Conservation (phyloP, 2,113 vertebrate species). For the Brachypteracias leptosomus region DNA sequence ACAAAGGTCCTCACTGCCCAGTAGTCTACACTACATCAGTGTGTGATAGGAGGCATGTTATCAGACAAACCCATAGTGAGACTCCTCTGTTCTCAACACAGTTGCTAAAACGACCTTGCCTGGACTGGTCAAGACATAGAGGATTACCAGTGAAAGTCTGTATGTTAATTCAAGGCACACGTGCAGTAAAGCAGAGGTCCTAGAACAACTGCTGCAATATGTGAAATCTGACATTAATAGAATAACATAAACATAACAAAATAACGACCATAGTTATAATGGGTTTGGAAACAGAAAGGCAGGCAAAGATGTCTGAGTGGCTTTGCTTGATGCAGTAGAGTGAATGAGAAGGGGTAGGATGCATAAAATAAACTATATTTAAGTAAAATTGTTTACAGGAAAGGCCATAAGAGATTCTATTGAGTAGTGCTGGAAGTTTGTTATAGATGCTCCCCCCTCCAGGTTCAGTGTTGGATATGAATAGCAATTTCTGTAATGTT, state of each 20-base stretch:
- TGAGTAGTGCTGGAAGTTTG: slow-evolving; percentile 18
- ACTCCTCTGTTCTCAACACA: not conserved
- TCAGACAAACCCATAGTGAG: not conserved
- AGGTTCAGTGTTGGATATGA: slow-evolving; percentile 12
- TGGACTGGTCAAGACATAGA: not conserved
- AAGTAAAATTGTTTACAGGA: slow-evolving; percentile 11
- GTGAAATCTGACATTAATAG: not conserved
- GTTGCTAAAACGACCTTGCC: not conserved
- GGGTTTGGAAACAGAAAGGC: not conserved
- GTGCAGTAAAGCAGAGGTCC: not conserved
- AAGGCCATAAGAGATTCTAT: not conserved
- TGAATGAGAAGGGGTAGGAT: not conserved
- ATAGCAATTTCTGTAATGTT: slow-evolving; percentile 49
- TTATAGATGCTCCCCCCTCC: not conserved
- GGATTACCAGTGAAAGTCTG: rapidly evolving
- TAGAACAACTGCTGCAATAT: not conserved
- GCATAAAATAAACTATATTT: not conserved
- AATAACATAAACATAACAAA: not conserved
- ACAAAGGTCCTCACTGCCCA: not conserved
- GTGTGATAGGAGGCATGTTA: rapidly evolving
- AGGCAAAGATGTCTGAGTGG: not conserved
- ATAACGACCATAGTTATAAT: not conserved
- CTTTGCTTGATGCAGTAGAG: not conserved
- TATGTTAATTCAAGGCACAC: not conserved
- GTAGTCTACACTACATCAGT: not conserved